Conservation (phyloP, 2,888 invertebrate species). For the Eupithecia centaureata region DNA sequence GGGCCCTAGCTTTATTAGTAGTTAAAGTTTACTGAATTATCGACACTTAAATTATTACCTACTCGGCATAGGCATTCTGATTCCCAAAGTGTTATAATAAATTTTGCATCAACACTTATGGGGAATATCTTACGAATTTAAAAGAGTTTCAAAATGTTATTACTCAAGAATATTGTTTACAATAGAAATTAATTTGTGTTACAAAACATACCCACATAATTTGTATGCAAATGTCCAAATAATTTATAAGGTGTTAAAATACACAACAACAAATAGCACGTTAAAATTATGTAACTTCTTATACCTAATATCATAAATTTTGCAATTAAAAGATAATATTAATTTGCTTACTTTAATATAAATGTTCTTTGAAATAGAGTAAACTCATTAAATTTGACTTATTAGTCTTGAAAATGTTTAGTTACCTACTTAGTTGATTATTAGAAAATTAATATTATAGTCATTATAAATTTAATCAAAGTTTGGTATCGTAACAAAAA, state of each 20-base stretch:
- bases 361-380: too few species aligned
- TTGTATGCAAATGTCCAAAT: conserved; percentile 27
- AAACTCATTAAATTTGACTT: too few species aligned
- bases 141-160: conserved; percentile 3
- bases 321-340: too few species aligned
- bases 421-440: too few species aligned
- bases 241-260: conserved; percentile 25
- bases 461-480: too few species aligned
- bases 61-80: not conserved
- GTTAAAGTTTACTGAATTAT: not conserved
- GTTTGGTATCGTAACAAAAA: too few species aligned
- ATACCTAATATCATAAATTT: too few species aligned
- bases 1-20: too few species aligned
- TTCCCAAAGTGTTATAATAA: not conserved
- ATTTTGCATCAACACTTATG: not conserved
- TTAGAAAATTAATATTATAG: too few species aligned
- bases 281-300: too few species aligned
- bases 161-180: conserved; percentile 10
- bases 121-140: conserved; percentile 2
- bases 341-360: too few species aligned
- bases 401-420: too few species aligned
- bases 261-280: not conserved
- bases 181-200: conserved; percentile 16
- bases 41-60: not conserved
- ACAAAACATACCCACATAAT: conserved; percentile 21